Evolutionary conservation across 2,797 vertebrate genomes (phyloP), one percentile per base, ranked within the genome.

Genomic region (Alca torda): DNA sequence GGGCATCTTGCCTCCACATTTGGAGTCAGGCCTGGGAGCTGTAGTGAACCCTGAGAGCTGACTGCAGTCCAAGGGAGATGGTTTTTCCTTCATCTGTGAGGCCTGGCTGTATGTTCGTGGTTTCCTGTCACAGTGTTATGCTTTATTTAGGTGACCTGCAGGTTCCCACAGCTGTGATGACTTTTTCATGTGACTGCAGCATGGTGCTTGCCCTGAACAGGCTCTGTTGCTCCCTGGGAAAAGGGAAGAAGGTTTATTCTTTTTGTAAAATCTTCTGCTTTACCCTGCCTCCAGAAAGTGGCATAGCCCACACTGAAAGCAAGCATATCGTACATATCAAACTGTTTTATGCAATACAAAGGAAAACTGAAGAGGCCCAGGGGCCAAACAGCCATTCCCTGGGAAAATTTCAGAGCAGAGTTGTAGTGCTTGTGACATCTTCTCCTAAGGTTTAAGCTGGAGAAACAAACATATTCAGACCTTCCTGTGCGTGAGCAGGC

Each of bases 261-360:
- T 20, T 65, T 53, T 77, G 35, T 43, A 35, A 43, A 81, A 33
- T 15, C 9, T 17, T 77, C 30, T 64, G 37, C 64, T 80, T 60
- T n/a, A 30, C 20, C 7, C 18, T 84, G 24, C 35, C n/a, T 70
- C 83, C 48, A 67, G 41, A 53, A 70, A 50, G 11, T 6, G 25
- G 9, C 24, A 39, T 13, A 56, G 14, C 18, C 60, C 48, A 26
- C 14, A 25, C 8, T 25, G 33, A 63, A 75, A 61, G 61, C 9
- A 19, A 26, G 13, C 7, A 78, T 11, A 78, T 10, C 2, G 1
- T 63, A 31, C 6, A 1, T 8, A 35, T 43, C 17, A 51, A 23
- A 23, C 45, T 69, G 21, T 30, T 11, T 69, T 8, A 12, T 0
- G 1, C 0, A 3, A 16, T 48, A 37, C 79, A 53, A 76, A 39